Evolutionary conservation across 1,140 invertebrate species (phyloP), one percentile per base, ranked within the genome.

Genomic region (Rhyacophila brunnea): DNA sequence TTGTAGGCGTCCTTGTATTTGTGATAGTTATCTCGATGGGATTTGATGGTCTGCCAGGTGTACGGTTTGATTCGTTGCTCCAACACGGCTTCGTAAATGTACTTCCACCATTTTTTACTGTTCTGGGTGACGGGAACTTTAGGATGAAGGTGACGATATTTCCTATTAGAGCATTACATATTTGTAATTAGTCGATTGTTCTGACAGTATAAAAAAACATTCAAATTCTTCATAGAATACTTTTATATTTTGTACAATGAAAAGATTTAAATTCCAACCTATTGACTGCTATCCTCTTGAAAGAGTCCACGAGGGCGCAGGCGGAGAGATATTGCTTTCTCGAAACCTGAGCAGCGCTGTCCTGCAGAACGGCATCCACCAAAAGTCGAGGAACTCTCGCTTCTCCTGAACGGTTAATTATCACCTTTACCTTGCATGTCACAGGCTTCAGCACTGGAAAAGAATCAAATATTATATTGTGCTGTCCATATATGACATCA

Each of bases 371-470:
- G 38, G 91, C 83, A 67, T 92, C 90, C 4, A 88, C 79, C 38
- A 90, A 73, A 54, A 91, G 77, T 49, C 87, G 84, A 10, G 87
- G 86, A n/a, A 89, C 84, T 59, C 87, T 79, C 0, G 81, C 81
- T 64, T 87, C 84, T 28, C 83, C 85, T 4, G 85, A 85, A 66
- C 88, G 86, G 63, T 86, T 91, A 45, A 92, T 85, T 17, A 91
- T 86, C 20, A 92, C 80, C 75, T 91, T 91, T n/a, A 90, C 83
- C 70, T 92, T 91, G 36, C 86, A 85, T 0, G 88, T 86, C 34
- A 90, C 83, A 13, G 88, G 88, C 68, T 88, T 87, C 28, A 89
- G 64, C 60, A 89, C 87, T 89, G 69, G 18, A 74, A 70, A 54
- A n/a, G n/a, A n/a, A n/a, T n/a, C n/a, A n/a, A n/a, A n/a, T n/a